Evolutionary conservation across 2,888 invertebrate species (phyloP), one percentile per base, ranked within the genome.

Genomic region (Conistra vaccinii): DNA sequence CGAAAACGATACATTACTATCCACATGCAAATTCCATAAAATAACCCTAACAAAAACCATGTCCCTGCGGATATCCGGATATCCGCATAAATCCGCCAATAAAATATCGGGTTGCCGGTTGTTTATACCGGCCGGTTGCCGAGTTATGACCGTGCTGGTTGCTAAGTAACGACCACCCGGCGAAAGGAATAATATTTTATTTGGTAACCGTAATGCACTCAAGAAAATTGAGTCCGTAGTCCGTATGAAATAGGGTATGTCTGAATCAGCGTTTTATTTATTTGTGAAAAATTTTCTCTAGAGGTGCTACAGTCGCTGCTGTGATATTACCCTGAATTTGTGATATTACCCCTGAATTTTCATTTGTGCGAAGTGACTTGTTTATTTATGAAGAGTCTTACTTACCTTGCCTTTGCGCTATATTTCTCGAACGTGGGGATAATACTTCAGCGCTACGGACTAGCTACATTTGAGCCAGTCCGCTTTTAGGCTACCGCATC

Each of bases 181-280:
- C 63, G 57, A 75, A 78, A 84, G 80, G 87, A 85, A 89, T 89
- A 87, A 90, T 91, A 92, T 90, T 91, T 91, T 90, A 91, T 90
- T 90, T 91, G 77, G 87, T 86, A 87, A 85, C 84, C 74, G 89
- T 91, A 90, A 93, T 92, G 92, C 94, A 93, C 94, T 93, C 90
- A 90, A 89, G 91, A 86, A 93, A 93, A 94, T 94, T 93, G 93
- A 93, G 91, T 91, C 86, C 69, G 69, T 85, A 93, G 90, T 90
- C 82, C 69, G 76, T 87, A 88, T 88, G 85, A 88, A 90, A 84
- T 84, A 86, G 73, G 76, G 85, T 85, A 88, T 83, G 85, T n/a
- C 65, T 66, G 87, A 91, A 83, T 89, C 87, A 86, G 86, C 80
- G 76, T 76, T 74, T 83, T 85, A 85, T 85, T 80, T 84, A 85